A percentile compares a stretch with the other conserved stretches of the same genome.
Conservation (phyloP, 1,140 invertebrate genomes). For the Geopemphigus sp. region DNA sequence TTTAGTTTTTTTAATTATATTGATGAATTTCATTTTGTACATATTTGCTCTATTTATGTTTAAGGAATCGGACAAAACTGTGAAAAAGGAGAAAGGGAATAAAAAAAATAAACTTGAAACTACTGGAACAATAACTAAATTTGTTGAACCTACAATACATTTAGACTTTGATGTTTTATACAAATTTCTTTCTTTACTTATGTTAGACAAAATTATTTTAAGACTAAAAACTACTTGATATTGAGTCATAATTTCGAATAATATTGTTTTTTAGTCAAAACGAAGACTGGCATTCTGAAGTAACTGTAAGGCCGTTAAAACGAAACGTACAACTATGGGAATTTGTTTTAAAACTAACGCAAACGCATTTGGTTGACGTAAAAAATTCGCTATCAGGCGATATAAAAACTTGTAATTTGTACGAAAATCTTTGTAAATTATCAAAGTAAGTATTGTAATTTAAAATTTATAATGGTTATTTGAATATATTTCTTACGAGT, state of each 20-base stretch:
- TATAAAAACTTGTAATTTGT: constrained; percentile 19
- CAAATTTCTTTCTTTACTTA: constrained; percentile 38
- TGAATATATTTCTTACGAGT: neutral
- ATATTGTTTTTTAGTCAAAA: constrained; percentile 26
- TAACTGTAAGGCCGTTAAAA: neutral
- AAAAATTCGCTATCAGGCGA: constrained; percentile 3
- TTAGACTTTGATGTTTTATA: constrained; percentile 29
- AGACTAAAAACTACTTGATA: no score
- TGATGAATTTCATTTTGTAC: neutral
- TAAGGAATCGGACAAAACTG: constrained; percentile 23
- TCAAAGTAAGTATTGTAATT: constrained; percentile 1
- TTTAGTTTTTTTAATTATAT: neutral
- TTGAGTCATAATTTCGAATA: no score
- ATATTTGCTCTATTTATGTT: neutral
- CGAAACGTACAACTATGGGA: constrained; percentile 24
- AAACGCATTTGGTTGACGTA: constrained; percentile 10
- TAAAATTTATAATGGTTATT: no score
- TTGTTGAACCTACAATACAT: constrained; percentile 20
- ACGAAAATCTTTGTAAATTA: constrained; percentile 38
- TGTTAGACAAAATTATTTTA: constrained; percentile 11
- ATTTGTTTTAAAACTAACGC: constrained; percentile 35
- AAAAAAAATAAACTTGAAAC: constrained; percentile 35
- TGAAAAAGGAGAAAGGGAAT: constrained; percentile 28
- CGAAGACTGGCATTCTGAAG: neutral
- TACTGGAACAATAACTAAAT: neutral